Conservation (phyloP, 2,888 invertebrate genomes). For the Pimpla rufipes region DNA sequence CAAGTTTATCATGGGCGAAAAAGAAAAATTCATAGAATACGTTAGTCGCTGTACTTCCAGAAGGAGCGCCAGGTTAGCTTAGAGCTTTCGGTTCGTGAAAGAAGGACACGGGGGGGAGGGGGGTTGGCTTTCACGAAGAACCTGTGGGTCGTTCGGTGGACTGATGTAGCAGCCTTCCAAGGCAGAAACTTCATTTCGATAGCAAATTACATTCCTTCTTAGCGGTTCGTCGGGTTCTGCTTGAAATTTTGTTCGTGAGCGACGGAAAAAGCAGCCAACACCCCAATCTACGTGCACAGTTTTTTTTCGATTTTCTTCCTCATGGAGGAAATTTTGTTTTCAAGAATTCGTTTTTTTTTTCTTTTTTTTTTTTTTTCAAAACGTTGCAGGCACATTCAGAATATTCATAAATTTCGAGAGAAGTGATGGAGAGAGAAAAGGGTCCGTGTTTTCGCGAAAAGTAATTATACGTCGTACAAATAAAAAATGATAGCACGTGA, state of each 20-base stretch:
- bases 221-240: slow-evolving; percentile 47
- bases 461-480: too few relatives aligned
- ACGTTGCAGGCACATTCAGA: too few relatives aligned
- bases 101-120: background rate
- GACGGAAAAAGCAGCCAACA: slow-evolving; percentile 19
- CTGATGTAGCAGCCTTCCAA: slow-evolving; percentile 35
- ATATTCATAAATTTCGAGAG: too few relatives aligned
- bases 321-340: too few relatives aligned
- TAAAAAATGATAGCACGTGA: background rate
- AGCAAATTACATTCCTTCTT: slow-evolving; percentile 66
- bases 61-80: background rate
- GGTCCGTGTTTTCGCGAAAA: too few relatives aligned
- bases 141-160: slow-evolving; percentile 8
- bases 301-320: too few relatives aligned
- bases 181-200: slow-evolving; percentile 65
- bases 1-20: slow-evolving; percentile 16
- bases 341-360: too few relatives aligned
- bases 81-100: slow-evolving; percentile 6
- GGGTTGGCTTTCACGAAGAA: background rate
- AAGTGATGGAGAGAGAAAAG: too few relatives aligned
- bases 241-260: slow-evolving; percentile 49
- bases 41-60: background rate
- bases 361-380: too few relatives aligned
- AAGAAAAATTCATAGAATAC: slow-evolving; percentile 26
- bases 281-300: slow-evolving; percentile 20